phyloP scores from a whole-genome alignment of 2,113 vertebrate genomes.

The Aplodontia rufa region DNA sequence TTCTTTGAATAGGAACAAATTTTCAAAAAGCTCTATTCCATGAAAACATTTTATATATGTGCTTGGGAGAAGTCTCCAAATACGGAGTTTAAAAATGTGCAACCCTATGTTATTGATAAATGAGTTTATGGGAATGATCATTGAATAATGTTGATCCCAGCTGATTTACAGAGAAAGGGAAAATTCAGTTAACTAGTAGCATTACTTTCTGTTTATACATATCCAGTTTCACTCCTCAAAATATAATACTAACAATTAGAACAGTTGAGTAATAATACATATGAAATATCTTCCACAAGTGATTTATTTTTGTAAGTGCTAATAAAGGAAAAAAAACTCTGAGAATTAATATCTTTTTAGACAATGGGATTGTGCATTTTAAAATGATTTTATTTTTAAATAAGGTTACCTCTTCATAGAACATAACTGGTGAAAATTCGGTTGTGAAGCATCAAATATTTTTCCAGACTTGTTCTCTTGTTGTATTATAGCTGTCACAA shows the following conservation, averaged over 20 bases:
- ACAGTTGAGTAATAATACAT: neutral
- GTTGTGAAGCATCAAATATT: neutral
- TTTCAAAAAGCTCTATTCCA: neutral
- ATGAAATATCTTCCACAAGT: neutral
- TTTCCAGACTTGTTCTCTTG: neutral
- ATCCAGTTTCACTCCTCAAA: neutral
- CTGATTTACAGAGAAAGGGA: neutral
- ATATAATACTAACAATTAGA: neutral
- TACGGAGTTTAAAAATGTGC: neutral
- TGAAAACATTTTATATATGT: neutral
- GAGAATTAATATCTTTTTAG: neutral
- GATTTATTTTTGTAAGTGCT: constrained; percentile 18
- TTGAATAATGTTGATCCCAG: neutral
- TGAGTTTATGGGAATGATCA: neutral
- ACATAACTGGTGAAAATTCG: neutral
- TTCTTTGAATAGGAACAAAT: neutral
- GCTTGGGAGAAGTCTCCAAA: neutral
- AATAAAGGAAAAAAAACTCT: neutral
- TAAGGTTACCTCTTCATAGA: neutral
- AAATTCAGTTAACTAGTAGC: neutral
- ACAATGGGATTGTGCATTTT: neutral
- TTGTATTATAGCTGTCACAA: neutral
- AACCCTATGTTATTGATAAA: neutral
- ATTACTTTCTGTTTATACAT: neutral
- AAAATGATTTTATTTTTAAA: neutral